Evolutionary conservation across 2,797 vertebrate genomes (phyloP), one percentile per base, ranked within the genome.

Genomic region (Dryobates pubescens): DNA sequence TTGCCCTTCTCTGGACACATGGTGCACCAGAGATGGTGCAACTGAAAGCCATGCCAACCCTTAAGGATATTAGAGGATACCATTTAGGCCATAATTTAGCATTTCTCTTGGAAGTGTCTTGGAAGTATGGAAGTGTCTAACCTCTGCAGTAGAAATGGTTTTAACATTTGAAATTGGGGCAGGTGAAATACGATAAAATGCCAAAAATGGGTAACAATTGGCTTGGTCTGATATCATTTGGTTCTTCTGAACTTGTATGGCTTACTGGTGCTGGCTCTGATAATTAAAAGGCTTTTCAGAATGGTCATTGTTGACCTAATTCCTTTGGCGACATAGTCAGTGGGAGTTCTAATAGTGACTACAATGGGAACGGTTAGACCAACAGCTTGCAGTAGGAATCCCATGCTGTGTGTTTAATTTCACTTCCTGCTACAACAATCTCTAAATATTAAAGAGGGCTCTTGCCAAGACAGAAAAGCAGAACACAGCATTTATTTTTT

Each of bases 391-490:
- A 71, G 84, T 93, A 92, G 91, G 88, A 96, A 84, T 93, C 77
- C 62, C 92, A 89, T 95, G 89, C 94, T 91, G 92, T 88, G 87
- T 90, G 82, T 95, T 95, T 94, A 89, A 89, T 96, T 95, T 96
- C 82, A 56, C 82, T 95, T 95, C 91, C 82, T 94, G 83, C 69
- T 94, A 83, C 58, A 92, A 83, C 90, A 95, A 13, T 86, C 78
- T 88, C 91, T 94, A 96, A 96, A 95, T 94, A 95, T 96, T 94
- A 95, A 94, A 87, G 82, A 84, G 47, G 71, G 58, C 89, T 73
- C 74, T 79, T 95, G 90, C 94, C 89, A 95, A 93, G 77, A 74
- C 23, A 64, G 75, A 90, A 82, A 89, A 90, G 75, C 81, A 77
- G 82, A 94, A 79, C 69, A 17, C 73, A 53, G 71, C 19, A 29